Percentiles rank a stretch among this genome's conserved stretches.
Evolutionary conservation across 64 coral and sea anemone genomes (phyloP).

Genomic region (Montipora efflorescens): DNA sequence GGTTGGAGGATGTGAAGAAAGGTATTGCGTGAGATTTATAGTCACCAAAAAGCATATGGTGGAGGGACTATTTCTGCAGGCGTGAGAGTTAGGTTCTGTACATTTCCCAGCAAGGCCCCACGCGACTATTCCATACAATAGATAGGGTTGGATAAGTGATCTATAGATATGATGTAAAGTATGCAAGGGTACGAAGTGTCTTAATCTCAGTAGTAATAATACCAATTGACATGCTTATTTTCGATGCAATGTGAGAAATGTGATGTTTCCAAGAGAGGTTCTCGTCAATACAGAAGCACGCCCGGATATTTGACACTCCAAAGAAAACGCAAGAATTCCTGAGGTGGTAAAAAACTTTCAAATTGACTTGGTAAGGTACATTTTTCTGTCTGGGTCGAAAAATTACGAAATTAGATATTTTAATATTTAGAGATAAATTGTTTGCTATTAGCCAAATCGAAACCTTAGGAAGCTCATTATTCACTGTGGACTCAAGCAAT

Average conservation of each 20-base stretch:
- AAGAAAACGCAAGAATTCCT: no score
- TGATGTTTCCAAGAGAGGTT: neutral
- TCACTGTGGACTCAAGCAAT: neutral
- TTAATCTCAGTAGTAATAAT: neutral
- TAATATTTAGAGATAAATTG: neutral
- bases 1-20: no score
- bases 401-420: neutral
- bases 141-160: neutral
- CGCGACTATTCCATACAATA: neutral
- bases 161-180: neutral
- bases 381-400: neutral
- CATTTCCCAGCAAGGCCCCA: neutral
- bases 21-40: no score
- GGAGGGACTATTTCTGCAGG: neutral
- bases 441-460: neutral
- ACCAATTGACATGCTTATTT: neutral
- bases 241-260: neutral
- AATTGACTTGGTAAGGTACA: neutral
- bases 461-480: neutral
- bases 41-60: no score
- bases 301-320: no score
- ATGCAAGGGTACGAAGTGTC: neutral
- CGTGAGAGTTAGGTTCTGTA: neutral
- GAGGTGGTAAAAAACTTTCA: neutral
- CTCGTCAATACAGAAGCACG: neutral